A percentile compares a stretch with the other conserved stretches of the same genome.
Evolutionary conservation across 2,888 invertebrate species (phyloP).

Genomic region (Palloptera scutellata): DNA sequence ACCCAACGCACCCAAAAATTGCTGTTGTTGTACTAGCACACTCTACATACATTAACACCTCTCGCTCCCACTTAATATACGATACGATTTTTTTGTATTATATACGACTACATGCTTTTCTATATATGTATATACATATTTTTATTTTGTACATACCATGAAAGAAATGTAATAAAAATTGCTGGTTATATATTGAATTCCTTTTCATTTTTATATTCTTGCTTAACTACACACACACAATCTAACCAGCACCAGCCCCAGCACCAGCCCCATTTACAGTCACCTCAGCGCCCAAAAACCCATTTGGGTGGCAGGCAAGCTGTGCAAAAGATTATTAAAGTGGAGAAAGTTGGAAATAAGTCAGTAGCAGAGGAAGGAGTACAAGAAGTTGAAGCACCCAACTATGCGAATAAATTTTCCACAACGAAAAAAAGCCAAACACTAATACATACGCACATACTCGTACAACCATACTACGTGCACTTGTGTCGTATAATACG

Average conservation of each 20-base stretch:
- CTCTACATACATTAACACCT: not conserved
- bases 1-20: slow-evolving; percentile 20
- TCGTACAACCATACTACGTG: slow-evolving; percentile 18
- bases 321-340: too few species aligned
- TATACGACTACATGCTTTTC: slow-evolving; percentile 25
- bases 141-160: slow-evolving; percentile 1
- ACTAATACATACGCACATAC: slow-evolving; percentile 24
- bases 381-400: slow-evolving; percentile 26
- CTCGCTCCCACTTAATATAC: too few species aligned
- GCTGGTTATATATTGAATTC: slow-evolving; percentile 38
- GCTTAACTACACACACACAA: slow-evolving; percentile 33
- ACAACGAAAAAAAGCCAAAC: slow-evolving; percentile 9
- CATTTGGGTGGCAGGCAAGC: too few species aligned
- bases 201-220: slow-evolving; percentile 40
- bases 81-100: too few species aligned
- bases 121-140: slow-evolving; percentile 30
- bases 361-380: too few species aligned
- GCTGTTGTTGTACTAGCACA: not conserved
- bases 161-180: slow-evolving; percentile 32
- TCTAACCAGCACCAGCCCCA: not conserved
- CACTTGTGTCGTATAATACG: too few species aligned
- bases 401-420: slow-evolving; percentile 31
- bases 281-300: too few species aligned
- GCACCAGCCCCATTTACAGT: too few species aligned
- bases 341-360: too few species aligned